Conservation (phyloP, 2,113 vertebrate genomes). For the Sigmodon hispidus region DNA sequence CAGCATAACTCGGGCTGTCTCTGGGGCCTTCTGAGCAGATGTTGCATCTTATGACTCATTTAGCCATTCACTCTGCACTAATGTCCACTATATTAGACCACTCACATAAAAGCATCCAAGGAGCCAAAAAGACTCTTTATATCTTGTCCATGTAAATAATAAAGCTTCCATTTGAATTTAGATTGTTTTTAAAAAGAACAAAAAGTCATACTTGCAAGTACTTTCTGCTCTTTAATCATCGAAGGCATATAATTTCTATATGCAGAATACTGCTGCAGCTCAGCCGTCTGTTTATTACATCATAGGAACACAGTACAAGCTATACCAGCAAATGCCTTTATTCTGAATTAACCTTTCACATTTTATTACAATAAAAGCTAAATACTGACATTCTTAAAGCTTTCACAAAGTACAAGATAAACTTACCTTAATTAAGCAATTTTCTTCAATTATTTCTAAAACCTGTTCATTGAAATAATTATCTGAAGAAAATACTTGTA, state of each 20-base stretch:
- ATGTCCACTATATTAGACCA: conserved; percentile 66
- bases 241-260: conserved; percentile 67
- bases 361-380: conserved; percentile 71
- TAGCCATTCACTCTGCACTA: conserved; percentile 59
- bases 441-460: conserved; percentile 79
- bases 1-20: conserved; percentile 60
- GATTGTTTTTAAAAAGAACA: conserved; percentile 64
- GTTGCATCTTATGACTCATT: conserved; percentile 64
- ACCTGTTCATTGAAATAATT: conserved; percentile 69
- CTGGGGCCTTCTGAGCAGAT: conserved; percentile 74
- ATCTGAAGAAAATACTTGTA: conserved; percentile 39
- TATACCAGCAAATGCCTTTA: conserved; percentile 50
- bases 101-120: conserved; percentile 55
- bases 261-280: conserved; percentile 51
- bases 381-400: conserved; percentile 65
- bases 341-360: conserved; percentile 50
- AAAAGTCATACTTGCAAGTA: conserved; percentile 55
- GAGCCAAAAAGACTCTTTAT: conserved; percentile 46
- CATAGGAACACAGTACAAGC: conserved; percentile 47
- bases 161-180: conserved; percentile 64
- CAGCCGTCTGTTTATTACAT: not conserved
- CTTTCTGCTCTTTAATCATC: conserved; percentile 68
- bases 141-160: conserved; percentile 48
- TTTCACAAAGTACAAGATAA: conserved; percentile 72
- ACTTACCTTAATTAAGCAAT: conserved; percentile 74